These are phyloP conservation scores for Drosophila vallismaia DNA, from an alignment of 2,888 invertebrate species.

Conservation along the genomic window DNA sequence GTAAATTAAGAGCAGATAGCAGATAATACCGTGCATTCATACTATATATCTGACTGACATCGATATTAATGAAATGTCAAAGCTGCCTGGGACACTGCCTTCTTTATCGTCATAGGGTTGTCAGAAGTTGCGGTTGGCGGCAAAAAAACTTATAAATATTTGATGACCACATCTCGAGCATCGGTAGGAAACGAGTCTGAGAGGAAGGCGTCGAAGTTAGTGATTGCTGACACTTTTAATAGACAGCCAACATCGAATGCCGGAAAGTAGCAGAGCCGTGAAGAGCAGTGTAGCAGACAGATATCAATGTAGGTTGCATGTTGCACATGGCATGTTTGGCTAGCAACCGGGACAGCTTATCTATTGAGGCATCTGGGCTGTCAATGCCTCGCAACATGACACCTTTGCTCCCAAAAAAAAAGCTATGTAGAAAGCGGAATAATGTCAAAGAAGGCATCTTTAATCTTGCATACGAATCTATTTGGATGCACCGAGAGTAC, in stretches of 20 bases:
- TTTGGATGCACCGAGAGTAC: neutral
- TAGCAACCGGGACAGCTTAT: conserved; percentile 65
- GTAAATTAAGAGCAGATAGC: conserved; percentile 19
- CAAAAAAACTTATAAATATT: conserved; percentile 65
- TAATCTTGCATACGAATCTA: neutral
- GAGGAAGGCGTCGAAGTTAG: conserved; percentile 10
- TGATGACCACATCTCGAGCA: conserved; percentile 71
- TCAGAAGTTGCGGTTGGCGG: conserved; percentile 23
- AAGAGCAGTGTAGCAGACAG: conserved; percentile 1
- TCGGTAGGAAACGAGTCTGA: neutral
- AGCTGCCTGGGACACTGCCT: conserved; percentile 31
- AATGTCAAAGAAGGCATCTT: neutral
- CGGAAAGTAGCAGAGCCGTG: conserved; percentile 4
- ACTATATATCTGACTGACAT: conserved; percentile 2
- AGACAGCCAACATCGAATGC: conserved; percentile 59
- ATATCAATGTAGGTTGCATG: conserved; percentile 49
- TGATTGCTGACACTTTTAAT: conserved; percentile 72
- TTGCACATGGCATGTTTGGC: conserved; percentile 31
- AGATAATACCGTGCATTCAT: conserved; percentile 9
- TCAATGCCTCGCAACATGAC: conserved; percentile 64
- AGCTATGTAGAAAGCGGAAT: neutral
- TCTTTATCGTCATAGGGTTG: conserved; percentile 24
- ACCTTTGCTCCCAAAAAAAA: conserved; percentile 38
- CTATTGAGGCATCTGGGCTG: conserved; percentile 74
- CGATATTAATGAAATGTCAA: conserved; percentile 54